phyloP scores from a whole-genome alignment of 2,113 vertebrate genomes.

The Equus przewalskii region DNA sequence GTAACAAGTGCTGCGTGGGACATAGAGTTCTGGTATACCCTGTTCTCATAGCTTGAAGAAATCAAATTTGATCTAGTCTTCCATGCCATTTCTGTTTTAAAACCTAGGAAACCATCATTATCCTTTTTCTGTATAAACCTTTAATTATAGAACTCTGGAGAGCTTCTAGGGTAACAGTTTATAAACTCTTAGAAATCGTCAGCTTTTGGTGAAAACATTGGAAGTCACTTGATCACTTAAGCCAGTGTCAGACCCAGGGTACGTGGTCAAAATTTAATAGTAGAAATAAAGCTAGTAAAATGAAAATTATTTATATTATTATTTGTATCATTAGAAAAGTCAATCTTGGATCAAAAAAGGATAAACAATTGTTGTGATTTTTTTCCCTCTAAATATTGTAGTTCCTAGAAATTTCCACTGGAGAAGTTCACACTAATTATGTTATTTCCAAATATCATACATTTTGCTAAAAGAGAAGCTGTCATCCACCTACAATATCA shows the following conservation, averaged over 20 bases:
- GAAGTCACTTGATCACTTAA: background rate
- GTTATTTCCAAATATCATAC: background rate
- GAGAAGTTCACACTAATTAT: background rate
- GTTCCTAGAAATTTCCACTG: background rate
- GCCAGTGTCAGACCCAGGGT: background rate
- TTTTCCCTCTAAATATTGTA: background rate
- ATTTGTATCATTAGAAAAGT: background rate
- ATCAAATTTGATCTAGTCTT: background rate
- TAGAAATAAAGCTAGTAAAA: background rate
- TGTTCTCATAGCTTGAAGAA: background rate
- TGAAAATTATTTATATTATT: slow-evolving; percentile 14
- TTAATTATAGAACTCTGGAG: background rate
- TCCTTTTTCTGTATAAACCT: background rate
- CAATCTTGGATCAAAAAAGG: background rate
- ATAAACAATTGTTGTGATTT: background rate
- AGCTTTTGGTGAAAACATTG: background rate
- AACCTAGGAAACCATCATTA: background rate
- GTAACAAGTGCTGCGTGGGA: background rate
- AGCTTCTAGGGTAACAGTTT: background rate
- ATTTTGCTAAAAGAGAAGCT: background rate
- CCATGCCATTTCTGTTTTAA: slow-evolving; percentile 7
- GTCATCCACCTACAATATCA: background rate
- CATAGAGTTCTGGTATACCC: background rate
- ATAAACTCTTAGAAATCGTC: background rate
- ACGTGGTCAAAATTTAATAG: background rate